Evolutionary conservation across 2,888 invertebrate genomes (phyloP).

Genomic region (Dyspetes luteomarginatus): DNA sequence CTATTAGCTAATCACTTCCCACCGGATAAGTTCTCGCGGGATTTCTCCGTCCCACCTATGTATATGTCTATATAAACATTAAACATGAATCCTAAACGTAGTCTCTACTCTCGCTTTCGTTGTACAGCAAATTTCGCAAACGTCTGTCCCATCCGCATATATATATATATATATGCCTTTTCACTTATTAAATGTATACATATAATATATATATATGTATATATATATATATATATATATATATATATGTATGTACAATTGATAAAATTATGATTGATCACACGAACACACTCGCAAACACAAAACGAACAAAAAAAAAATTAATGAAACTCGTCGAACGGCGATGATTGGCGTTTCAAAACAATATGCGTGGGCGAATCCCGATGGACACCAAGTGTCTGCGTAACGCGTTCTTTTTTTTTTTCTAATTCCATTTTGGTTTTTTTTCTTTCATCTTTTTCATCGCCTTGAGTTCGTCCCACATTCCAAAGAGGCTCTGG

Average conservation of each 20-base stretch:
- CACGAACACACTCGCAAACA: slow-evolving; percentile 14
- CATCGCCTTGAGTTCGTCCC: slow-evolving; percentile 28
- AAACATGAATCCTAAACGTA: too few species aligned
- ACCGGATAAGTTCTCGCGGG: slow-evolving; percentile 19
- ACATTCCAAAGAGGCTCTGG: slow-evolving; percentile 40
- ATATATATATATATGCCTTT: too few species aligned
- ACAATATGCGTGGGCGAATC: slow-evolving; percentile 54
- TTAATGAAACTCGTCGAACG: slow-evolving; percentile 46
- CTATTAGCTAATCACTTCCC: slow-evolving; percentile 46
- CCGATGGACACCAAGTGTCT: slow-evolving; percentile 46
- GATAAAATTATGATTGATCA: slow-evolving; percentile 4
- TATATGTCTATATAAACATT: too few species aligned
- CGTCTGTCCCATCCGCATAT: slow-evolving; percentile 35
- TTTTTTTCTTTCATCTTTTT: slow-evolving; percentile 3
- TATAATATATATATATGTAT: not conserved
- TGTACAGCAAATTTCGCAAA: slow-evolving; percentile 8
- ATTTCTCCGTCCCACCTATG: not conserved
- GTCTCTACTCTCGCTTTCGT: too few species aligned
- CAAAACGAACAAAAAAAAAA: slow-evolving; percentile 13
- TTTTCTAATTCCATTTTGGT: not conserved
- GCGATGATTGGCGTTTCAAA: slow-evolving; percentile 49
- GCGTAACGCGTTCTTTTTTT: slow-evolving; percentile 31
- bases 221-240: not conserved
- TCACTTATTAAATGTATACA: not conserved
- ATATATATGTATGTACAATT: not conserved